Evolutionary conservation across 2,888 invertebrate genomes (phyloP), one percentile per base, ranked within the genome.

Genomic region (Endomychus coccineus): DNA sequence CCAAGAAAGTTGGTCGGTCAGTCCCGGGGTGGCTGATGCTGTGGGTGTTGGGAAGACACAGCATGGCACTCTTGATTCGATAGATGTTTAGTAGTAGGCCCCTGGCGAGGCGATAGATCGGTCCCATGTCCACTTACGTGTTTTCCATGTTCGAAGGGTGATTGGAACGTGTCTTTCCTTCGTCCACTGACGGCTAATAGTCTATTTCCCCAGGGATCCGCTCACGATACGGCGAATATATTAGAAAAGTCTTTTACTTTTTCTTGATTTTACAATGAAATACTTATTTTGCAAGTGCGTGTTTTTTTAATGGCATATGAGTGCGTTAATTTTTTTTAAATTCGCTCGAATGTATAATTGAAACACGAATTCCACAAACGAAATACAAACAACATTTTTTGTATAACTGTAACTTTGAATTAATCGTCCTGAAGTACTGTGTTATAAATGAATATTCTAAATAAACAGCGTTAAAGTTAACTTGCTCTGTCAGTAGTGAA

Each of bases 71-170:
- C 45, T 52, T 51, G 52, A 51, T 51, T 51, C 52, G 48, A 51
- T 50, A 48, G 48, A 50, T 46, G 49, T 43, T 46, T 42, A 45
- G 47, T 44, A 49, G 49, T 38, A 42, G 50, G 51, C 56, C 55
- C 49, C 49, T 44, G 46, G 57, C 52, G 55, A 50, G 47, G 46
- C 50, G 55, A 59, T 52, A 58, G 59, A 61, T 58, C 55, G 59
- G 53, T 58, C 58, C 58, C 59, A 48, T 58, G 61, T 61, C 60
- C 61, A 59, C 60, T 60, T 58, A 61, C 58, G 59, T 58, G 55
- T 59, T 58, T 56, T 56, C 56, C 56, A 56, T 58, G 57, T 59
- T 27, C 22, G 9, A 24, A 25, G 31, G 48, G 46, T 36, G 43
- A 47, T 45, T 41, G 43, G 45, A 45, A 55, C 56, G 54, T 58